Conservation (phyloP, 2,797 vertebrate species). For the Acipenser ruthenus region DNA sequence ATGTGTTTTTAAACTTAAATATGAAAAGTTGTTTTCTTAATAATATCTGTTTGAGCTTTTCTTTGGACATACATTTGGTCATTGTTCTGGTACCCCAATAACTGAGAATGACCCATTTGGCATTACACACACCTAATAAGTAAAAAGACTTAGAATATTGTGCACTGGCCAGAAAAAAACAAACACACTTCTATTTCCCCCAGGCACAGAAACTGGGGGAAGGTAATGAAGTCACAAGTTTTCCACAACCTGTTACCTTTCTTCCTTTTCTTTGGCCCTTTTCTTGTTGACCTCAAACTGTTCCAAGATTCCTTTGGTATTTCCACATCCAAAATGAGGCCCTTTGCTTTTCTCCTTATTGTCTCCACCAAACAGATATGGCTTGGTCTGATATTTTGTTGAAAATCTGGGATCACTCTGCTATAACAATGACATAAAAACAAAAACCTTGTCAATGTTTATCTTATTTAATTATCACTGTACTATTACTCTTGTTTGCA, state of each 20-base stretch:
- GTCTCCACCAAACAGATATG: constrained; percentile 72
- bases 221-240: no score
- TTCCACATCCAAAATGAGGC: constrained; percentile 44
- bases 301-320: constrained; percentile 61
- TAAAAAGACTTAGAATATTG: constrained; percentile 14
- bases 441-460: background rate
- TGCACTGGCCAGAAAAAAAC: no score
- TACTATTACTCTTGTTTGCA: no score
- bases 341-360: constrained; percentile 50
- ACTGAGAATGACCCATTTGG: constrained; percentile 12
- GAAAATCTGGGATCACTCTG: constrained; percentile 71
- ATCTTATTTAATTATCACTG: no score
- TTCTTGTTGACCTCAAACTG: constrained; percentile 78
- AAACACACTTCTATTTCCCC: no score
- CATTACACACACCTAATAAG: constrained; percentile 17
- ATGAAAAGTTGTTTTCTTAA: constrained; percentile 1
- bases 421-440: constrained; percentile 41
- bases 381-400: constrained; percentile 78
- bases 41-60: no score
- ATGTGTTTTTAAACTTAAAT: constrained; percentile 1
- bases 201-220: no score
- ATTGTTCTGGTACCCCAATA: background rate
- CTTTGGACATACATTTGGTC: no score
- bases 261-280: constrained; percentile 73
- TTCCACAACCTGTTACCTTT: constrained; percentile 53